Conservation (phyloP, 1,140 invertebrate species). For the Coptotermes formosanus region DNA sequence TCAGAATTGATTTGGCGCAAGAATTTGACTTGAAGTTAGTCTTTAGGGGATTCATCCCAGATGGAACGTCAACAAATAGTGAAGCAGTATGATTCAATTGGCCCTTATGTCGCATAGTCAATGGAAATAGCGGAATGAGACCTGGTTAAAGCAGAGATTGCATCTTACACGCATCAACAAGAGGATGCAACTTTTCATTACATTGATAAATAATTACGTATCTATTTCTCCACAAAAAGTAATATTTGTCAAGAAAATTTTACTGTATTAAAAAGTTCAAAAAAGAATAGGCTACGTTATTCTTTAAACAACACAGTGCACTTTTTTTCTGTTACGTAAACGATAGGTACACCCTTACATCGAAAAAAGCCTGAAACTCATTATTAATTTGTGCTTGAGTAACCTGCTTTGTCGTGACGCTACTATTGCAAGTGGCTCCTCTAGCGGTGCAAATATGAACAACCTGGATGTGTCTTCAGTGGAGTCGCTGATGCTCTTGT, state of each 20-base stretch:
- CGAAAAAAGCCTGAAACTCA: background rate
- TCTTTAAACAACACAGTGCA: background rate
- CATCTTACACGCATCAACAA: no score
- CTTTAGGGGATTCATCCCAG: background rate
- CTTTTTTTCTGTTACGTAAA: background rate
- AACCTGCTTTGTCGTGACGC: background rate
- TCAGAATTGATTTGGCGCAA: background rate
- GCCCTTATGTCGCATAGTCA: background rate
- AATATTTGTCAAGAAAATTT: background rate
- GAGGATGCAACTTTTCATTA: no score
- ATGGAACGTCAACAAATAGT: background rate
- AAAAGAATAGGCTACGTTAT: background rate
- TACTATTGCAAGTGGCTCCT: background rate
- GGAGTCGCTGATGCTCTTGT: background rate
- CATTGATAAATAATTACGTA: background rate
- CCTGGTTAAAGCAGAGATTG: background rate
- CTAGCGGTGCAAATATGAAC: background rate
- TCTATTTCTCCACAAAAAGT: background rate
- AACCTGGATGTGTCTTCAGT: conserved; percentile 3
- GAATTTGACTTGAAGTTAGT: background rate
- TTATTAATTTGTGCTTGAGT: background rate
- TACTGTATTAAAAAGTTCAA: background rate
- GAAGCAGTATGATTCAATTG: background rate
- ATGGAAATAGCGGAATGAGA: background rate
- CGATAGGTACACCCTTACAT: background rate